A percentile compares a stretch with the other conserved stretches of the same genome.
phyloP scores from a whole-genome alignment of 1,140 invertebrate genomes.

The Lethrus apterus region DNA sequence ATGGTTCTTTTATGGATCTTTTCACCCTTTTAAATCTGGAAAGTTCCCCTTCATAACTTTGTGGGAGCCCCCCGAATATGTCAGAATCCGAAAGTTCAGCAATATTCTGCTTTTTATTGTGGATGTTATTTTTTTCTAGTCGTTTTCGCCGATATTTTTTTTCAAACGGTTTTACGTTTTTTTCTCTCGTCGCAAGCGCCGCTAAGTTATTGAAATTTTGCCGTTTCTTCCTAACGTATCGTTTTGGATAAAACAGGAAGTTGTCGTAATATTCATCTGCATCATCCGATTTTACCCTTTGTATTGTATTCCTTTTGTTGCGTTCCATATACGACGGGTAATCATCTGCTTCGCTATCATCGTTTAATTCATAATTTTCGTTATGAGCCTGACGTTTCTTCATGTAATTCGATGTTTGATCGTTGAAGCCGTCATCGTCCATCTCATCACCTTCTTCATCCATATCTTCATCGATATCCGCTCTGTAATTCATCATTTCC shows the following conservation, averaged over 20 bases:
- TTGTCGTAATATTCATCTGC: slow-evolving; percentile 11
- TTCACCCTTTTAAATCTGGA: slow-evolving; percentile 37
- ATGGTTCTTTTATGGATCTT: no score
- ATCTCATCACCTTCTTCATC: slow-evolving; percentile 14
- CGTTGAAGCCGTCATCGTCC: slow-evolving; percentile 13
- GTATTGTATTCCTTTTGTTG: slow-evolving; percentile 7
- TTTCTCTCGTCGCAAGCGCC: slow-evolving; percentile 20
- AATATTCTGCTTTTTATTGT: slow-evolving; percentile 18
- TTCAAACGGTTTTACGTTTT: slow-evolving; percentile 22
- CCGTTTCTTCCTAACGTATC: slow-evolving; percentile 21
- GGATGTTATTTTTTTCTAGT: slow-evolving; percentile 1
- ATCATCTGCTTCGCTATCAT: no score
- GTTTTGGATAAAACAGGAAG: slow-evolving; percentile 19
- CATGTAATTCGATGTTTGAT: slow-evolving; percentile 4
- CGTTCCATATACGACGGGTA: slow-evolving; percentile 8
- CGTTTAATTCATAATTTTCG: slow-evolving; percentile 15
- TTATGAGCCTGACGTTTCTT: slow-evolving; percentile 11
- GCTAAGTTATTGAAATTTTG: slow-evolving; percentile 23
- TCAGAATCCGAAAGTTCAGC: slow-evolving; percentile 33
- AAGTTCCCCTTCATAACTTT: slow-evolving; percentile 35
- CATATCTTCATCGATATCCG: slow-evolving; percentile 6
- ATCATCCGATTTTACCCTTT: slow-evolving; percentile 4
- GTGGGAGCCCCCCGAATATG: slow-evolving; percentile 36
- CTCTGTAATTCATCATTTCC: slow-evolving; percentile 2
- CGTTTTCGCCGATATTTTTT: slow-evolving; percentile 4